Base-by-base conservation (phyloP, 2,888 invertebrate genomes). In the Ormia ochracea region DNA sequence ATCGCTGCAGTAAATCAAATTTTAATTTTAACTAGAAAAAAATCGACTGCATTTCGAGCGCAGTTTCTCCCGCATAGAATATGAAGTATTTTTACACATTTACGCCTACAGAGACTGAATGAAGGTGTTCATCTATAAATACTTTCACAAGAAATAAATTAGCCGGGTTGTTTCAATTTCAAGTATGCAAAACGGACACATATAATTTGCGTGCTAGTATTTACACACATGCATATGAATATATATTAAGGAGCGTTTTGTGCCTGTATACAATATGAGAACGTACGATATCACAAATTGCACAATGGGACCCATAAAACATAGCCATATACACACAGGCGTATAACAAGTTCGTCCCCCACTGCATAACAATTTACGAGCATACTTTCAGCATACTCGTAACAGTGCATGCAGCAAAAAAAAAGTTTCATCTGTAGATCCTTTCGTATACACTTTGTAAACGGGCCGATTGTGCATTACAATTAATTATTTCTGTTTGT, bases 161-260 rank as follows among this genome's bases (percentile, higher is more conserved):
- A n/a, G n/a, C n/a, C 17, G 36, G 59, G 59, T 50, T 14, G 58
- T 70, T 70, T 31, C 21, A 59, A 41, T 59, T 70, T 12, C 3
- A 50, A 61, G 52, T 19, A 26, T 26, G 31, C 31, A 48, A 52
- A 50, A 70, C 52, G 14, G 28, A 10, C 17, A 36, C 43, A 17
- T 73, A 48, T 54, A 73, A 73, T 65, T 73, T 73, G 65, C 56
- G 48, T 73, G 73, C 56, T 41, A 41, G 12, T 19, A 31, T 17
- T 19, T 12, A n/a, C n/a, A n/a, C n/a, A n/a, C n/a, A n/a, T n/a
- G n/a, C n/a, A n/a, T n/a, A n/a, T n/a, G n/a, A n/a, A n/a, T n/a
- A n/a, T n/a, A n/a, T n/a, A n/a, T n/a, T n/a, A n/a, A n/a, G n/a
- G n/a, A n/a, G n/a, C n/a, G n/a, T 14, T 52, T 6, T 38, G 12